Conservation (phyloP, 1,140 invertebrate genomes). For the Matsumurasca onukii region DNA sequence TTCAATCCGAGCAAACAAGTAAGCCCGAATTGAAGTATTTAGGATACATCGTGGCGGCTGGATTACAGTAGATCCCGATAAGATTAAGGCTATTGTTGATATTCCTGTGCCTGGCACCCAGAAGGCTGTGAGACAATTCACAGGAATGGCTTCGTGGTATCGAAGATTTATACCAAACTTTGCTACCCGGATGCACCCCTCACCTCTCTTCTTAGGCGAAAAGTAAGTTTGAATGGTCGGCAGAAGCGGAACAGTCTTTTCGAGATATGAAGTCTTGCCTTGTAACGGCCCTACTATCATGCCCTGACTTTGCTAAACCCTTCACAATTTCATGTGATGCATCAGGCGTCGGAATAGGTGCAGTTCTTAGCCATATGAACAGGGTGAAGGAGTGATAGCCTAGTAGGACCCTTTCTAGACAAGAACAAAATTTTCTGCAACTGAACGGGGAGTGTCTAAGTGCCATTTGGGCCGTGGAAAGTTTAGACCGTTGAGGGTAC, state of each 20-base stretch:
- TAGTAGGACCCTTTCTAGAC: background rate
- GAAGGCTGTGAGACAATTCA: background rate
- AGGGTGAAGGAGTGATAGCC: constrained; percentile 7
- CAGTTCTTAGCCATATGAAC: constrained; percentile 4
- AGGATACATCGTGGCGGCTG: background rate
- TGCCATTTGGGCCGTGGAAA: background rate
- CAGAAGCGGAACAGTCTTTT: background rate
- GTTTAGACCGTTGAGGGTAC: background rate
- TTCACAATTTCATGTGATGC: constrained; percentile 7
- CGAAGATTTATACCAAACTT: background rate
- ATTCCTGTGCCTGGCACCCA: background rate
- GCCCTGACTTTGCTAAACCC: background rate
- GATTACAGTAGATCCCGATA: background rate
- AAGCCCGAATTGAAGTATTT: background rate
- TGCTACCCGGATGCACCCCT: background rate
- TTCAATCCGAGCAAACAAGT: background rate
- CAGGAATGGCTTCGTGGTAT: background rate
- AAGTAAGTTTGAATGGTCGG: background rate
- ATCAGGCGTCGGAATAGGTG: background rate
- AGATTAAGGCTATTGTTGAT: background rate
- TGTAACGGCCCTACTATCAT: background rate
- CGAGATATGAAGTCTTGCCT: constrained; percentile 1
- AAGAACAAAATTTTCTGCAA: constrained; percentile 15
- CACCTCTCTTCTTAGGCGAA: background rate
- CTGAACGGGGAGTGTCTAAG: constrained; percentile 8